Evolutionary conservation across 2,888 invertebrate genomes (phyloP).

Genomic region (Icerya purchasi): DNA sequence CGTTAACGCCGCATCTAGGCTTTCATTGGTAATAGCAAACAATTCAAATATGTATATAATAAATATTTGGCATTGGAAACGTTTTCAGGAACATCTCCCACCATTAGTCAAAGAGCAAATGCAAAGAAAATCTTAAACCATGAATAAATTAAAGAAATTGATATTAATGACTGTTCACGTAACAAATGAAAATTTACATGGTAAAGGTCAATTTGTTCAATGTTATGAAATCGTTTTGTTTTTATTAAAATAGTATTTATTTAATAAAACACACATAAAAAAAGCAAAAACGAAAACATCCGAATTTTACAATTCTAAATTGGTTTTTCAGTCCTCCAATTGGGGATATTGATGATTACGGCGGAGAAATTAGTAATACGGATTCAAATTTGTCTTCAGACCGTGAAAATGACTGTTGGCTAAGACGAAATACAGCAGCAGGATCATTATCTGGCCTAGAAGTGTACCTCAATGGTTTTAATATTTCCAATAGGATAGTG

Average conservation of each 20-base stretch:
- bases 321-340: slow-evolving; percentile 2
- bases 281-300: neutral
- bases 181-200: too few relatives aligned
- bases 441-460: slow-evolving; percentile 19
- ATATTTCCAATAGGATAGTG: slow-evolving; percentile 13
- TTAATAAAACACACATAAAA: too few relatives aligned
- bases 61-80: too few relatives aligned
- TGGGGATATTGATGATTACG: slow-evolving; percentile 6
- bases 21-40: slow-evolving; percentile 17
- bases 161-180: too few relatives aligned
- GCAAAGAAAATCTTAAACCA: too few relatives aligned
- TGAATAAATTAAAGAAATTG: too few relatives aligned
- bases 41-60: too few relatives aligned
- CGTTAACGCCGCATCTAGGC: slow-evolving; percentile 18
- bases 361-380: neutral
- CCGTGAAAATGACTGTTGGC: slow-evolving; percentile 9
- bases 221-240: too few relatives aligned
- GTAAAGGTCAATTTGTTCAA: too few relatives aligned
- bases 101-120: too few relatives aligned
- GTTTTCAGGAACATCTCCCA: too few relatives aligned
- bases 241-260: too few relatives aligned
- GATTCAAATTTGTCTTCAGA: neutral
- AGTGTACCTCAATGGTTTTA: slow-evolving; percentile 17
- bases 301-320: neutral
- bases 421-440: slow-evolving; percentile 17